Percentiles rank a stretch among this genome's conserved stretches.
phyloP scores from a whole-genome alignment of 2,888 invertebrate species.

The Andrena minutula region DNA sequence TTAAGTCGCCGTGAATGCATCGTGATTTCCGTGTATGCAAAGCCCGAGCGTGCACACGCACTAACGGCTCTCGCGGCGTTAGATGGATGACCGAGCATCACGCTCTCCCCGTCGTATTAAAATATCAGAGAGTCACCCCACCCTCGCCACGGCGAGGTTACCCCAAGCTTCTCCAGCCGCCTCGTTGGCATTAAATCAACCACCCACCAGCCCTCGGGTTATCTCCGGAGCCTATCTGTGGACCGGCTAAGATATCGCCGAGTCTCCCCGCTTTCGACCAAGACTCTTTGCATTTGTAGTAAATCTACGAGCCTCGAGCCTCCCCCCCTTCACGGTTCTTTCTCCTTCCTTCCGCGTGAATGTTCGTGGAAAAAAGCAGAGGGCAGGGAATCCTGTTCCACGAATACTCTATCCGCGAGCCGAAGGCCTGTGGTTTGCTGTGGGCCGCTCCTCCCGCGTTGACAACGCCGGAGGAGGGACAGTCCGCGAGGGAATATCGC shows the following conservation, averaged over 20 bases:
- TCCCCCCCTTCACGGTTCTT: too few relatives aligned
- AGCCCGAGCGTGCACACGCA: constrained; percentile 83
- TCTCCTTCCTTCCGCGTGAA: background rate
- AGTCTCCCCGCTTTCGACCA: constrained; percentile 53
- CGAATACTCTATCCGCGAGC: background rate
- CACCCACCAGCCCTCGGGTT: constrained; percentile 81
- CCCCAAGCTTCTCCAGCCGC: constrained; percentile 58
- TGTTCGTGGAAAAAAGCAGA: background rate
- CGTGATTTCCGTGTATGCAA: constrained; percentile 85
- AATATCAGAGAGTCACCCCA: constrained; percentile 79
- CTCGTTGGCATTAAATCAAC: constrained; percentile 82
- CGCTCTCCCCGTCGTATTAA: constrained; percentile 84
- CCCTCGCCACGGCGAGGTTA: constrained; percentile 25
- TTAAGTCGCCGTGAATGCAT: constrained; percentile 69
- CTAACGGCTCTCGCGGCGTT: constrained; percentile 65
- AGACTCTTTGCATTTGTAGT: constrained; percentile 66
- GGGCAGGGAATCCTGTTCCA: constrained; percentile 9
- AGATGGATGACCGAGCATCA: constrained; percentile 84
- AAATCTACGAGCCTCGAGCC: constrained; percentile 24
- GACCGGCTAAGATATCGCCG: constrained; percentile 75
- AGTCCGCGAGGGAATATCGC: background rate
- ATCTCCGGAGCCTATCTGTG: constrained; percentile 80
- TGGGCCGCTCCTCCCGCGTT: background rate
- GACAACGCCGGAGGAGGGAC: background rate
- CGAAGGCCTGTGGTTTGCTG: background rate